Percentiles rank a stretch among this genome's conserved stretches.
Evolutionary conservation across 2,797 vertebrate species (phyloP).

Genomic region (Galaxias olidus): DNA sequence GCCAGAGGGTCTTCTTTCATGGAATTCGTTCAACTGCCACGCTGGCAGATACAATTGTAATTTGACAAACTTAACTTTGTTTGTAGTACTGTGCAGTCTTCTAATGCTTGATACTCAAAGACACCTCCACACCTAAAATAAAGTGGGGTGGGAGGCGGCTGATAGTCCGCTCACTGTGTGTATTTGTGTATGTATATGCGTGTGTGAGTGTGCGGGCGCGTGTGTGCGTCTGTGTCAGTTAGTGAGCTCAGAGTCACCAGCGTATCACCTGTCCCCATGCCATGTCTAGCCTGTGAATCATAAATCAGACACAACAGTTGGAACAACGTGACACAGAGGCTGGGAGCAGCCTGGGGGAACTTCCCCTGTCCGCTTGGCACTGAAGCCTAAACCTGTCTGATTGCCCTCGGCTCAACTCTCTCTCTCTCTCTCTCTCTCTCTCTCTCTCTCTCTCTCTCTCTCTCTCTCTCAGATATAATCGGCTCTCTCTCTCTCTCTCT

Average conservation of each 20-base stretch:
- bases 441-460: conserved; percentile 12
- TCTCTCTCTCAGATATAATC: conserved; percentile 15
- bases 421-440: conserved; percentile 9
- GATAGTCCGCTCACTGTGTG: too few relatives aligned
- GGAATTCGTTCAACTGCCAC: too few relatives aligned
- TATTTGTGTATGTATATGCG: not conserved
- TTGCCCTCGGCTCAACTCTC: not conserved
- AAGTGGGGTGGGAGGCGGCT: too few relatives aligned
- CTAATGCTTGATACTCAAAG: too few relatives aligned
- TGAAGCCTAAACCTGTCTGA: conserved; percentile 15
- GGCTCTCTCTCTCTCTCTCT: not conserved
- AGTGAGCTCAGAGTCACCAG: conserved; percentile 14
- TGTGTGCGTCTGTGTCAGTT: conserved; percentile 15
- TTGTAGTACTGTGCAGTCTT: too few relatives aligned
- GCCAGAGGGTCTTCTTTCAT: too few relatives aligned
- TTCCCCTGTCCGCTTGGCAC: conserved; percentile 40
- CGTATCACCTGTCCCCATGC: conserved; percentile 24
- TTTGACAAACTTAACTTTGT: too few relatives aligned
- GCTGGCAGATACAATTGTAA: too few relatives aligned
- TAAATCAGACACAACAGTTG: conserved; percentile 29
- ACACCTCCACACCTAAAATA: not conserved
- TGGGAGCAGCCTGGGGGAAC: conserved; percentile 30
- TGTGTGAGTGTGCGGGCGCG: not conserved
- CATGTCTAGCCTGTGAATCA: conserved; percentile 48
- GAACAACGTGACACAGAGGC: conserved; percentile 32